These are phyloP conservation scores for Acrobasis consociella DNA, from an alignment of 2,888 invertebrate species.

Conservation along the genomic window DNA sequence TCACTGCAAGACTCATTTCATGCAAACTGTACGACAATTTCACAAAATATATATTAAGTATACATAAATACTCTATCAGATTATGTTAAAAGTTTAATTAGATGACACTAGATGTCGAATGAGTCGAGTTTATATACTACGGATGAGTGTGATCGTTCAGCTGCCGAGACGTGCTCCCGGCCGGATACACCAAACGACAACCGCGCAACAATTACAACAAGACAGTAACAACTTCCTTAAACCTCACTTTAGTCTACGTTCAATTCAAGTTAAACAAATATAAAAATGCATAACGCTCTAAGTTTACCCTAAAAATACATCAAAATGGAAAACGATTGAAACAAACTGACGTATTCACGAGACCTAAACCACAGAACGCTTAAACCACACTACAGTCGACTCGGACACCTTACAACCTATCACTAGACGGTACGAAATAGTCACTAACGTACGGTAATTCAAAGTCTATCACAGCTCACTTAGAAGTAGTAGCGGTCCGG, in stretches of 20 bases:
- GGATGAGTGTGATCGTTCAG: conserved; percentile 10
- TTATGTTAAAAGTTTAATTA: conserved; percentile 15
- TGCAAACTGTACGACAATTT: conserved; percentile 54
- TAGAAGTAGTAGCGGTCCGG: conserved; percentile 53
- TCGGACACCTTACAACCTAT: conserved; percentile 62
- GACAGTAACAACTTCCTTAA: conserved; percentile 65
- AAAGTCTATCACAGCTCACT: conserved; percentile 79
- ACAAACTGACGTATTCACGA: conserved; percentile 72
- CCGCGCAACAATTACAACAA: conserved; percentile 66
- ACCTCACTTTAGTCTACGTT: conserved; percentile 55
- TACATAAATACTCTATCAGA: conserved; percentile 39
- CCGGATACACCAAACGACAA: conserved; percentile 51
- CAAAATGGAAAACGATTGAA: conserved; percentile 76
- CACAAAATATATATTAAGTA: conserved; percentile 59
- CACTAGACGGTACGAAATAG: conserved; percentile 61
- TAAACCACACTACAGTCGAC: conserved; percentile 58
- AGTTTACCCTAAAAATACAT: conserved; percentile 75
- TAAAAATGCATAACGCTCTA: conserved; percentile 72
- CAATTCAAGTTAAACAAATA: conserved; percentile 68
- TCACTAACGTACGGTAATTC: conserved; percentile 59
- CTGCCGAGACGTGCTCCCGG: conserved; percentile 26
- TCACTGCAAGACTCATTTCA: conserved; percentile 74
- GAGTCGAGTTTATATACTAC: conserved; percentile 16
- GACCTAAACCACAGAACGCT: conserved; percentile 68
- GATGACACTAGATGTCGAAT: conserved; percentile 27